Evolutionary conservation across 1,140 invertebrate species (phyloP), one percentile per base, ranked within the genome.

Genomic region (Asobara japonica): DNA sequence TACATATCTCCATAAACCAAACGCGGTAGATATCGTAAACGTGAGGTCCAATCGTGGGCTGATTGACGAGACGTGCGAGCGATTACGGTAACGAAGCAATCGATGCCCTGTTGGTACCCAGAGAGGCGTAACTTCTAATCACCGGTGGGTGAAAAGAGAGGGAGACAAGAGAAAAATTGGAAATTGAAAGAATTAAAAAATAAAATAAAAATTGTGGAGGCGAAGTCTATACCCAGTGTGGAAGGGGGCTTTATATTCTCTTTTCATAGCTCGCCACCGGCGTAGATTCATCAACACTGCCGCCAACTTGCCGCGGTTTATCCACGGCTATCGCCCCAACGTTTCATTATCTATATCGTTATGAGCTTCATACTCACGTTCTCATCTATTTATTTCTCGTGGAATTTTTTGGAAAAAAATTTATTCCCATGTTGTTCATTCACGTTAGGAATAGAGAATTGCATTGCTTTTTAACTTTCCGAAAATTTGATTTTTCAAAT

Each of bases 31-130:
- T 71, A 71, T 71, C 38, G 41, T 48, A 29, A 72, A 72, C 64
- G 64, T 72, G 64, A 72, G 70, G n/a, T 30, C 29, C 27, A 30
- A 62, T 62, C 29, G 11, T 22, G 45, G n/a, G 64, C 8, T 72
- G 64, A 72, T 72, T 72, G 70, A 72, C 70, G 70, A 72, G 70
- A 72, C 70, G 38, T 60, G 45, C 41, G 45, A 72, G 45, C 70
- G 70, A 72, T 72, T 72, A 61, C 70, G n/a, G 45, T 72, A 72
- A 72, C 70, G 64, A 72, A 72, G 70, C 64, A 72, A 72, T 72
- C 64, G 70, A 72, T 66, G 45, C 64, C 41, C 33, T 16, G 30
- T 65, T 65, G 11, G 20, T 38, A 36, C 30, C 7, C 7, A 16
- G 16, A 66, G 64, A 66, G 69, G 70, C 70, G 70, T 72, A 72